Base-by-base conservation (phyloP, 2,888 invertebrate genomes). In the Melanostoma mellinum region DNA sequence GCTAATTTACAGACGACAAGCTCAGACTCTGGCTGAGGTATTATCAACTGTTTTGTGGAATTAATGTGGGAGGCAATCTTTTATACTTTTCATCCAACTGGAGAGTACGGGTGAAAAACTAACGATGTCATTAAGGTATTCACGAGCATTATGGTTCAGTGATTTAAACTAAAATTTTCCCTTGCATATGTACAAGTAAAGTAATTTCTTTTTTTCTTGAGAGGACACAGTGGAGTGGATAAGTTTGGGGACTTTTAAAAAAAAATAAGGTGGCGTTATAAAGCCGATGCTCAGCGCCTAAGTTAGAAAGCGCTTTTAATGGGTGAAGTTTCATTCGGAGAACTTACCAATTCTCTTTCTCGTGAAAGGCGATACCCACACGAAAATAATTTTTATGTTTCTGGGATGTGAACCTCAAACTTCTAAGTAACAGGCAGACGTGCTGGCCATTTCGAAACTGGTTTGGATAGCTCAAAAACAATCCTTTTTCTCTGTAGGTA, bases 31-130 rank as follows among this genome's bases (percentile, higher is more conserved):
- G 20, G 50, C 35, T 4, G 6, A 33, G 36, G 36, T 65, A 5
- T 36, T 55, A 33, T 48, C 36, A 67, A 61, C 44, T 67, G 44
- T 72, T 76, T 72, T 44, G 61, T 40, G 67, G 50, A 76, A 72
- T 61, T 55, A n/a, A 61, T 60, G 76, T 81, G 61, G 67, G 67
- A 30, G 81, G 46, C 40, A 10, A 48, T 72, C 48, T 76, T 81
- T 81, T 81, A 81, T 81, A 76, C 40, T 48, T 75, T 75, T 42
- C 52, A 36, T 63, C 50, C 3, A 48, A 56, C 30, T 72, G 53
- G 33, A 48, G 40, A 58, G 20, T 53, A 33, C n/a, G 63, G 50
- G 58, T 56, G 46, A 67, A 56, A 5, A 33, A 53, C 36, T 44
- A 35, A 46, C 35, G 20, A 40, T 44, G 35, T 56, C 52, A 69